phyloP scores from a whole-genome alignment of 2,797 vertebrate species.

The Sardinella longiceps region DNA sequence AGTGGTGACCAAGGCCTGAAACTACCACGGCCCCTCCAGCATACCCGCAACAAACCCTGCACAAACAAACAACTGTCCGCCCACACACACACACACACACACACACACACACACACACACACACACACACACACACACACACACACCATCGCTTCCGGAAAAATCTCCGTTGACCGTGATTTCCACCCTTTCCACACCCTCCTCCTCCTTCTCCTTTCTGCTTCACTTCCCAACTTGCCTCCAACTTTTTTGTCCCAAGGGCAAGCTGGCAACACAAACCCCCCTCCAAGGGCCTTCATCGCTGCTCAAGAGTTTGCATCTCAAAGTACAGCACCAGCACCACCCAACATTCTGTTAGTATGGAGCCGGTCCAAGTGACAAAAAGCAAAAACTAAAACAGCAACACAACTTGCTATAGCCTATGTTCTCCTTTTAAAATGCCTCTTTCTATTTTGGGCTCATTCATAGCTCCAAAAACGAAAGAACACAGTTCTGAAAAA shows the following conservation, averaged over 20 bases:
- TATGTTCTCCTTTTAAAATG: not conserved
- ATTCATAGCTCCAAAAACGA: not conserved
- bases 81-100: not conserved
- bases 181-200: conserved; percentile 44
- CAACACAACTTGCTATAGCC: not conserved
- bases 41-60: not conserved
- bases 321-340: not conserved
- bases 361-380: not conserved
- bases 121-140: not conserved
- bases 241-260: not conserved
- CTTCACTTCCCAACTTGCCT: not conserved
- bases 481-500: not conserved
- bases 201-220: conserved; percentile 22
- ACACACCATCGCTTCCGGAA: not conserved
- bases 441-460: not conserved
- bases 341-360: not conserved
- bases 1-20: no score
- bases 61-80: not conserved
- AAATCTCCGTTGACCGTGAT: conserved; percentile 38
- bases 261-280: not conserved
- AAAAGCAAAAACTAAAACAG: not conserved
- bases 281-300: not conserved
- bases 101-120: not conserved
- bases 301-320: not conserved
- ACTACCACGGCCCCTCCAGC: no score